Conservation (phyloP, 2,113 vertebrate species). For the Corythoichthys haematopterus region DNA sequence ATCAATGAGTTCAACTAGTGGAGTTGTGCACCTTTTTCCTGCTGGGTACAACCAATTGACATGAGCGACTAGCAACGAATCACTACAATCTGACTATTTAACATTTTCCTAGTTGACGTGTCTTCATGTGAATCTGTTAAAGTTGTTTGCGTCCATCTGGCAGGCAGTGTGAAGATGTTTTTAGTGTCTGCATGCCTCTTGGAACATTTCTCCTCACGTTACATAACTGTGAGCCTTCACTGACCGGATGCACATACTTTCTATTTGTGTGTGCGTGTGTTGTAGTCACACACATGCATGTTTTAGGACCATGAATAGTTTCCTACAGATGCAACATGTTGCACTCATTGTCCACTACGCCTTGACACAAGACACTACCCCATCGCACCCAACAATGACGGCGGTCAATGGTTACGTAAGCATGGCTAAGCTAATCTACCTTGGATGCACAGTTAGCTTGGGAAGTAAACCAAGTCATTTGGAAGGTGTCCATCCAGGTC, state of each 20-base stretch:
- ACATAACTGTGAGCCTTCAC: background rate
- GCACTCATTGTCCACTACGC: background rate
- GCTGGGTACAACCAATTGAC: background rate
- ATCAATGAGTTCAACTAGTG: background rate
- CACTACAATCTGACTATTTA: background rate
- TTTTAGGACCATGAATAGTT: background rate
- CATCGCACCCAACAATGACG: background rate
- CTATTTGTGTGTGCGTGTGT: background rate
- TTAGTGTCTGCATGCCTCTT: background rate
- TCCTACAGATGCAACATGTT: background rate
- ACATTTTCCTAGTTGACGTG: background rate
- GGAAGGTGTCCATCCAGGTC: background rate
- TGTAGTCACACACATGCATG: background rate
- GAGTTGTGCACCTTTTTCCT: background rate
- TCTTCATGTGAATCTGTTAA: background rate
- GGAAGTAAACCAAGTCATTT: background rate
- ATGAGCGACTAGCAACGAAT: background rate
- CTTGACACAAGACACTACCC: background rate
- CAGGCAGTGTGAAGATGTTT: background rate
- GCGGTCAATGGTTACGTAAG: background rate
- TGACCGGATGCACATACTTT: background rate
- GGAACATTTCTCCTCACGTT: background rate
- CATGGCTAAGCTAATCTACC: background rate
- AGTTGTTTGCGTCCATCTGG: background rate
- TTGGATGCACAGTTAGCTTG: background rate